Percentiles rank a stretch among this genome's conserved stretches.
Evolutionary conservation across 2,797 vertebrate genomes (phyloP).

Genomic region (Cossypha dichroa): DNA sequence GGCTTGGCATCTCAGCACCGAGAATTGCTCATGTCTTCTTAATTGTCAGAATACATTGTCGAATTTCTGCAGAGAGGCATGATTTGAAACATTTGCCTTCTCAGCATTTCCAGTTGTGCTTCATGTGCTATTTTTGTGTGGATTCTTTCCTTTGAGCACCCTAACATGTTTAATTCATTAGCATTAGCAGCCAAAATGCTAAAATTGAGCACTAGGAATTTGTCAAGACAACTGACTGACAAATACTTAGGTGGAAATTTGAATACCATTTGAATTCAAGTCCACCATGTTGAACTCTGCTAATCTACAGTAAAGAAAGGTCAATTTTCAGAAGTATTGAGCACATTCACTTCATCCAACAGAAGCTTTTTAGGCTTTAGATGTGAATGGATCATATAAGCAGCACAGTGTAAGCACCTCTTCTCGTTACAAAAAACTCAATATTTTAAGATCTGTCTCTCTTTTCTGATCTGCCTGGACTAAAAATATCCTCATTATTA

Average conservation of each 20-base stretch:
- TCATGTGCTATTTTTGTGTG: background rate
- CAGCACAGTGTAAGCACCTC: background rate
- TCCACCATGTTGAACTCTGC: background rate
- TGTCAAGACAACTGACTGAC: background rate
- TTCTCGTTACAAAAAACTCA: fast-evolving
- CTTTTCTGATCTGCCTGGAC: background rate
- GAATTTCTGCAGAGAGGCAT: background rate
- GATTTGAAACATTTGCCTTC: background rate
- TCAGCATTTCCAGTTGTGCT: background rate
- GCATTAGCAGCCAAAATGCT: background rate
- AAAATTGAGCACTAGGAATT: background rate
- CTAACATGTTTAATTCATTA: background rate
- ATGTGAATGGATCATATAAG: background rate
- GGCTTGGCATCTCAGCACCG: background rate
- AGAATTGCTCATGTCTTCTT: background rate
- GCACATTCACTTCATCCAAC: background rate
- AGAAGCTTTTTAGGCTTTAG: background rate
- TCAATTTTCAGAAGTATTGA: background rate
- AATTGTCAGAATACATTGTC: background rate
- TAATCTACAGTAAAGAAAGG: background rate
- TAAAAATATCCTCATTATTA: background rate
- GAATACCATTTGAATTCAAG: background rate
- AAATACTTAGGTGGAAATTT: background rate
- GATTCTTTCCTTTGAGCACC: background rate
- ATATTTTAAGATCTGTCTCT: background rate